These are phyloP conservation scores for Trididemnum miniatum DNA, from an alignment of 23 tunicate species.

Conservation along the genomic window DNA sequence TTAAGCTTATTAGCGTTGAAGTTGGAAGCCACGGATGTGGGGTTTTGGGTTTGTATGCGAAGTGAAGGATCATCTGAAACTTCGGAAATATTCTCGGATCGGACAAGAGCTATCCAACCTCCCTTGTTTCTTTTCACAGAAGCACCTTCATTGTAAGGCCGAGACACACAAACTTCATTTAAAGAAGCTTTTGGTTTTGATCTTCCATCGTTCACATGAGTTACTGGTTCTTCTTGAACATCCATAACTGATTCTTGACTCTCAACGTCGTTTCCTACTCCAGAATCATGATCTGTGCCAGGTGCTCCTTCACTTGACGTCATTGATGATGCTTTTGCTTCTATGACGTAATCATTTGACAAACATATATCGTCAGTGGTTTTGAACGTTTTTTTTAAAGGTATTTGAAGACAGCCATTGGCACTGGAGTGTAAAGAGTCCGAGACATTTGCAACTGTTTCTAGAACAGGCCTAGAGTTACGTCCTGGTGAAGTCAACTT, in stretches of 20 bases:
- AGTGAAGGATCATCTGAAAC: too few species aligned
- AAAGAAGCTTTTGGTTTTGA: not conserved
- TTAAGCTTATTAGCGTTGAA: not conserved
- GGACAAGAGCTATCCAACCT: constrained; percentile 60
- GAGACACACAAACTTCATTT: not conserved
- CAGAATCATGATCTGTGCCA: constrained; percentile 84
- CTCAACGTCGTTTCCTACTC: constrained; percentile 91
- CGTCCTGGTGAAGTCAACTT: not conserved
- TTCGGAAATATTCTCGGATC: constrained; percentile 23
- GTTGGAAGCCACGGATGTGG: not conserved
- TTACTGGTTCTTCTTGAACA: constrained; percentile 21
- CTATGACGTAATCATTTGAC: not conserved
- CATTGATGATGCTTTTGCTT: constrained; percentile 47
- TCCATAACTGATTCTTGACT: constrained; percentile 91
- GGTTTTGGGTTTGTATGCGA: not conserved
- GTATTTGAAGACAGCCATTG: not conserved
- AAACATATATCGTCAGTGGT: not conserved
- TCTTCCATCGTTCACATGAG: not conserved
- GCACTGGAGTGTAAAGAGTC: not conserved
- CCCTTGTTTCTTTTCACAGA: not conserved
- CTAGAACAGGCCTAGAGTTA: not conserved
- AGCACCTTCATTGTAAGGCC: not conserved
- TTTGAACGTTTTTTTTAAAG: not conserved
- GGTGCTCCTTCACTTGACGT: constrained; percentile 52
- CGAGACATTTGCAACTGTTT: not conserved